Conservation (phyloP, 2,113 vertebrate genomes). For the Collichthys lucidus region DNA sequence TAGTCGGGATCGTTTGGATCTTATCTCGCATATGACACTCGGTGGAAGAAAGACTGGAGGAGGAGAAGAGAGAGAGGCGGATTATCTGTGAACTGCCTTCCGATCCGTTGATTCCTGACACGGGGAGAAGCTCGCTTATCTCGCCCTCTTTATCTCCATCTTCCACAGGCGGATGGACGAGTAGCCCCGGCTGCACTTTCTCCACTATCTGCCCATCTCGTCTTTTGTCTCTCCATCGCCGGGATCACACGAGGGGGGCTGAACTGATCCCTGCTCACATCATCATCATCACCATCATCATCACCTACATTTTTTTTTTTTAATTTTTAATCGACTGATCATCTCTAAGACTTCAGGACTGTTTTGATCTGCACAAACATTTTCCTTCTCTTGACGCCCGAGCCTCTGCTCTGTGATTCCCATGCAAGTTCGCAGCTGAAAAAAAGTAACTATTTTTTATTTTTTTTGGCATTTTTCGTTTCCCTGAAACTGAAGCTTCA, state of each 20-base stretch:
- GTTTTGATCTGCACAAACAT: conserved; percentile 11
- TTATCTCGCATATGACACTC: conserved; percentile 75
- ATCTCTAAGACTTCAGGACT: conserved; percentile 14
- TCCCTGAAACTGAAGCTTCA: neutral
- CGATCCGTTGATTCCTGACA: conserved; percentile 60
- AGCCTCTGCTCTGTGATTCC: conserved; percentile 12
- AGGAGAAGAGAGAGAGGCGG: conserved; percentile 43
- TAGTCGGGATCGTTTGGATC: conserved; percentile 79
- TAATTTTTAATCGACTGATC: neutral
- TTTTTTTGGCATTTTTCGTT: neutral
- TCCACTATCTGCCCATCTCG: conserved; percentile 70
- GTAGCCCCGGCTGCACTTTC: conserved; percentile 76
- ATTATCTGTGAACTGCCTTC: conserved; percentile 64
- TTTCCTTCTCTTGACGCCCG: conserved; percentile 17
- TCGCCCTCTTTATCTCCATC: conserved; percentile 58
- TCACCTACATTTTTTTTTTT: neutral
- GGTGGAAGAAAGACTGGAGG: conserved; percentile 49
- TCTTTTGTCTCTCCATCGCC: conserved; percentile 86
- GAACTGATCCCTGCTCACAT: conserved; percentile 38
- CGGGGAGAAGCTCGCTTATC: conserved; percentile 60
- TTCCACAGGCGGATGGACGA: conserved; percentile 69
- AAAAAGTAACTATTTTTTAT: conserved; percentile 34
- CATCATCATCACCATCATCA: conserved; percentile 4
- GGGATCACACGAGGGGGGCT: conserved; percentile 34
- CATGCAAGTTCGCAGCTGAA: conserved; percentile 47